Evolutionary conservation across 2,888 invertebrate genomes (phyloP).

Genomic region (Melieria crassipennis): DNA sequence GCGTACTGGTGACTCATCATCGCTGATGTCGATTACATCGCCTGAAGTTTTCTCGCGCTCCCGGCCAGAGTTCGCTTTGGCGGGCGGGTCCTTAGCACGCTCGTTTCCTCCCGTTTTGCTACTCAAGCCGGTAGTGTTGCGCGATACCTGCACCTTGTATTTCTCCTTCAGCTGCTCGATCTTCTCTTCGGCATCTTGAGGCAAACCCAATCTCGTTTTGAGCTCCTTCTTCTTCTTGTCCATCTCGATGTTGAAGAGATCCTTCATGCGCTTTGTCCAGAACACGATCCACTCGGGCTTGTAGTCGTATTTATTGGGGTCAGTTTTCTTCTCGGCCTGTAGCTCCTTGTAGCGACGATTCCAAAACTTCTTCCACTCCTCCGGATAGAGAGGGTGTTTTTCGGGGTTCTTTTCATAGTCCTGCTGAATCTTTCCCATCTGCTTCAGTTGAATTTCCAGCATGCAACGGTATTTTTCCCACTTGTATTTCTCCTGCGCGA

Average conservation of each 20-base stretch:
- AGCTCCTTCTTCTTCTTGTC: constrained; percentile 75
- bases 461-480: constrained; percentile 68
- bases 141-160: constrained; percentile 56
- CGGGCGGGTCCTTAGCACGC: constrained; percentile 15
- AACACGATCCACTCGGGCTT: constrained; percentile 89
- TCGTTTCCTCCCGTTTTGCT: not conserved
- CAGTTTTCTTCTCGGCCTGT: constrained; percentile 71
- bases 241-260: constrained; percentile 77
- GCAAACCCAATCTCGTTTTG: constrained; percentile 70
- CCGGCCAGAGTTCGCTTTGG: not conserved
- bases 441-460: constrained; percentile 60
- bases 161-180: constrained; percentile 62
- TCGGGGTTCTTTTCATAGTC: constrained; percentile 87
- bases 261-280: constrained; percentile 85
- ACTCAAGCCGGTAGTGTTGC: constrained; percentile 20
- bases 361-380: constrained; percentile 93
- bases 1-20: constrained; percentile 52
- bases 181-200: constrained; percentile 66
- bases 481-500: constrained; percentile 67
- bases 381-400: constrained; percentile 86
- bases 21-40: constrained; percentile 62
- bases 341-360: constrained; percentile 83
- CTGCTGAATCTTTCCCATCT: constrained; percentile 73
- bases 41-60: constrained; percentile 13
- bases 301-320: constrained; percentile 83